Evolutionary conservation across 2,113 vertebrate genomes (phyloP).

Genomic region (Thalassarche chlororhynchos): DNA sequence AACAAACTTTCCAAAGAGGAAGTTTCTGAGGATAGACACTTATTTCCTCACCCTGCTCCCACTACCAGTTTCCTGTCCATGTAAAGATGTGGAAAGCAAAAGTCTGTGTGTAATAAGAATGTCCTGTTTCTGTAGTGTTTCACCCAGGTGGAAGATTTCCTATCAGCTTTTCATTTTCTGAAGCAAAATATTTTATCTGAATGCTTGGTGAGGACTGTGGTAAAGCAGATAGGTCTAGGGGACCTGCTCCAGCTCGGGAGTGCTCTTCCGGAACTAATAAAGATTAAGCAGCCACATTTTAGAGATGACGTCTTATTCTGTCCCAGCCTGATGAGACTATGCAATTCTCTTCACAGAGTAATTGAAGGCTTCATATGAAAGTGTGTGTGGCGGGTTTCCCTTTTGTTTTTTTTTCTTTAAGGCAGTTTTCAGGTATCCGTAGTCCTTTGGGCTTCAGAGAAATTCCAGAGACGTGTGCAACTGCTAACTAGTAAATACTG

Average conservation of each 20-base stretch:
- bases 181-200: not conserved
- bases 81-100: not conserved
- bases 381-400: not conserved
- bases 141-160: not conserved
- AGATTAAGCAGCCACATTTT: not conserved
- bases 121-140: not conserved
- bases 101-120: not conserved
- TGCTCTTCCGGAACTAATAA: not conserved
- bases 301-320: not conserved
- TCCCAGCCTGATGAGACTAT: not conserved
- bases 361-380: not conserved
- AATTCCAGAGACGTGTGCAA: not conserved
- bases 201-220: not conserved
- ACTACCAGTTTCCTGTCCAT: not conserved
- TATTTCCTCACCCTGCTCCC: not conserved
- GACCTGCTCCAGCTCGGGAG: not conserved
- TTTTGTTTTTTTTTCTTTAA: not conserved
- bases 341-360: not conserved
- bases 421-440: not conserved
- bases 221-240: not conserved
- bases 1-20: not conserved
- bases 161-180: not conserved
- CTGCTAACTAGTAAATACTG: not conserved
- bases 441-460: not conserved
- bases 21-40: not conserved